Evolutionary conservation across 1,140 invertebrate species (phyloP).

Genomic region (Drosophila pseudoobscura): DNA sequence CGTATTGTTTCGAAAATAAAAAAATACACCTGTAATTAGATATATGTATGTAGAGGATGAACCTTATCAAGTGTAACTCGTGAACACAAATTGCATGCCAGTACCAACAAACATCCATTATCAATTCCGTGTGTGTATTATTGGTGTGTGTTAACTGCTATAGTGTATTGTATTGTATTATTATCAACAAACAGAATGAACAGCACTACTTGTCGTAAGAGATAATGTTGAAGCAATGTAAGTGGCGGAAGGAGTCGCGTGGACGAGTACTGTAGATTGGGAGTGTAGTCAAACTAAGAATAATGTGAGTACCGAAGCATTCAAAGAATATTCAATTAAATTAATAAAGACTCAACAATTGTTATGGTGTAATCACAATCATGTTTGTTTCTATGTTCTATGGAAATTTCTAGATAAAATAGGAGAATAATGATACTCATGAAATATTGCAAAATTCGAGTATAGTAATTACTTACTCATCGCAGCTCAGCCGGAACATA

Average conservation of each 20-base stretch:
- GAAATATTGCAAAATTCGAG: conserved; percentile 17
- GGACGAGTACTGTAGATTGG: conserved; percentile 1
- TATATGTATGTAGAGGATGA: conserved; percentile 9
- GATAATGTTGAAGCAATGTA: conserved; percentile 8
- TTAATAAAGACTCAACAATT: conserved; percentile 78
- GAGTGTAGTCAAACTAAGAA: conserved; percentile 21
- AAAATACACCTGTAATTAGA: conserved; percentile 36
- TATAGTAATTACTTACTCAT: background rate
- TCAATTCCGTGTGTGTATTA: conserved; percentile 50
- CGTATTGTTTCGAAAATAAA: conserved; percentile 43
- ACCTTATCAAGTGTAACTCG: conserved; percentile 52
- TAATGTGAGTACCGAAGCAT: conserved; percentile 33
- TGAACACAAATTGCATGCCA: conserved; percentile 34
- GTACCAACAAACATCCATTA: conserved; percentile 39
- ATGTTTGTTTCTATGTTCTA: conserved; percentile 13
- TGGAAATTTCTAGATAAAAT: conserved; percentile 32
- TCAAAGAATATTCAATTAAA: conserved; percentile 71
- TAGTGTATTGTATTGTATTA: background rate
- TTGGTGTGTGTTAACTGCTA: conserved; percentile 59
- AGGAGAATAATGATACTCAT: conserved; percentile 7
- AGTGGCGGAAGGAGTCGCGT: conserved; percentile 1
- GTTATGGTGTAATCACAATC: conserved; percentile 62
- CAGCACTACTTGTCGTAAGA: conserved; percentile 16
- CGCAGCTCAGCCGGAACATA: conserved; percentile 35
- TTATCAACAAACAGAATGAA: conserved; percentile 5